Evolutionary conservation across 2,113 vertebrate genomes (phyloP).

Genomic region (Sula dactylatra): DNA sequence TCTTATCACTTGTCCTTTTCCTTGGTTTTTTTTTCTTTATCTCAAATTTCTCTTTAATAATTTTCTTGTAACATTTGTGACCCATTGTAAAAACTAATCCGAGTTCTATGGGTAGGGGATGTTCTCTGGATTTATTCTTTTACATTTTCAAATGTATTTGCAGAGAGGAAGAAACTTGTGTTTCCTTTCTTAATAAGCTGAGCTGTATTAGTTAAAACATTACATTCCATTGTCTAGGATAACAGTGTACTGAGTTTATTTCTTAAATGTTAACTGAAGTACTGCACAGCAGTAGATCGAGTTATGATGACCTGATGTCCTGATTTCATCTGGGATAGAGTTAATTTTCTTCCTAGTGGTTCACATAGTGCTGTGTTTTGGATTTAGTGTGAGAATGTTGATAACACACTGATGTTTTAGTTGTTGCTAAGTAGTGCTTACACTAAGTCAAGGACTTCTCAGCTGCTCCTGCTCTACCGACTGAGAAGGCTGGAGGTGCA

Average conservation of each 20-base stretch:
- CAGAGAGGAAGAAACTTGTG: neutral
- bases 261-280: neutral
- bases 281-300: neutral
- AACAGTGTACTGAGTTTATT: neutral
- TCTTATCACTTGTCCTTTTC: neutral
- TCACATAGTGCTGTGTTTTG: no score
- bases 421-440: no score
- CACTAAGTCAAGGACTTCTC: no score
- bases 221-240: neutral
- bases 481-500: no score
- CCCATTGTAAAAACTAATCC: neutral
- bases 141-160: neutral
- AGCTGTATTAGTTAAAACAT: neutral
- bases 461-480: no score
- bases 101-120: neutral
- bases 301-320: neutral
- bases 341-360: no score
- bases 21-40: neutral
- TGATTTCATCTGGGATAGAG: no score
- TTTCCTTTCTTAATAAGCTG: neutral
- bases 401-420: no score
- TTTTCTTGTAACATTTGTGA: neutral
- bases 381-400: no score
- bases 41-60: neutral
- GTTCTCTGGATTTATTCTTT: neutral